Evolutionary conservation across 1,140 invertebrate genomes (phyloP), one percentile per base, ranked within the genome.

Genomic region (Temnothorax longispinosus): DNA sequence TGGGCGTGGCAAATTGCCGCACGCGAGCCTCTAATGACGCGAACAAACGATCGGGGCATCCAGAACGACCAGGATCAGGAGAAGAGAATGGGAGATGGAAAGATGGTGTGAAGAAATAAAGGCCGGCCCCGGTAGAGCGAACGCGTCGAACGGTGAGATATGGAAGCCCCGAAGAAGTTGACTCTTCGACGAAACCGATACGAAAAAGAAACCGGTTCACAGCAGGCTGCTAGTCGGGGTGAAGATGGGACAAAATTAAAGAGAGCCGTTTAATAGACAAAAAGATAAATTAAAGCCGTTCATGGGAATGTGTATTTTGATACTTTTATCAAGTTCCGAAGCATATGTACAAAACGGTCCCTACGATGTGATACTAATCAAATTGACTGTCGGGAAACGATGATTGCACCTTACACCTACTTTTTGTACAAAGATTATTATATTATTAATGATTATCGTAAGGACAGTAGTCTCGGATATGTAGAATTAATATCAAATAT

Each of bases 1-100:
- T 90, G 92, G 93, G 94, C 92, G 93, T 93, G 94, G 93, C 93
- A 94, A 94, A 94, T 94, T 93, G 93, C 92, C 91, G 92, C 94
- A 94, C 94, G 94, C 94, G 91, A 93, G 65, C 78, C 89, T 91
- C 90, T 92, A 92, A 93, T 92, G 92, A 93, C 87, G 89, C 89
- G 91, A 91, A 91, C 92, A 92, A 93, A 92, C 92, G 90, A 92
- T 89, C 90, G 6, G 52, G 85, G 72, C 72, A 60, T 62, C 75
- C 56, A 56, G 85, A 74, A 90, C 71, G 75, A 60, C 38, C 52
- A 87, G 67, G 52, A 89, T 84, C 77, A 84, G 65, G 35, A 64
- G 74, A 85, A 75, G 78, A 80, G 60, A 44, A 74, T 15, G 54
- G 7, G 50, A 58, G 21, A 50, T 35, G 41, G 44, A 65, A 77